Evolutionary conservation across 2,888 invertebrate species (phyloP).

Genomic region (Hypena proboscidalis): DNA sequence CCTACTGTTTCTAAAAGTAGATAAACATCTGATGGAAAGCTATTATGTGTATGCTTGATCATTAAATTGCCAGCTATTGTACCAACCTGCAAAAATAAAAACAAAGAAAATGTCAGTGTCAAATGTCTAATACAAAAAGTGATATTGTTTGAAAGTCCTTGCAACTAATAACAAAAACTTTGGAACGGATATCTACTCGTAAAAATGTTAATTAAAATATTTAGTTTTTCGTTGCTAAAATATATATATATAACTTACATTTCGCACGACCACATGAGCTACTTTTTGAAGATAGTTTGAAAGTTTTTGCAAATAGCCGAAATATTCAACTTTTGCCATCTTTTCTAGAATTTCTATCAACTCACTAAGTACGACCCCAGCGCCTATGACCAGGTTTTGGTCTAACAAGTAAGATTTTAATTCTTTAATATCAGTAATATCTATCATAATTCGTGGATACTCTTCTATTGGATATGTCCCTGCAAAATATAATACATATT

Average conservation of each 20-base stretch:
- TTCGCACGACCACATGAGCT: conserved; percentile 89
- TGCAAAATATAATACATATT: conserved; percentile 31
- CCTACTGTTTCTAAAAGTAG: conserved; percentile 70
- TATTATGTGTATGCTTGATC: conserved; percentile 87
- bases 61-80: conserved; percentile 89
- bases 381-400: conserved; percentile 81
- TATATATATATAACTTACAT: conserved; percentile 74
- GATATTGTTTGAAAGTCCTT: too few species aligned
- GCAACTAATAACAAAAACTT: too few species aligned
- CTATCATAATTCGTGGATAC: conserved; percentile 80
- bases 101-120: too few species aligned
- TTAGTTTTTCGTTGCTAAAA: too few species aligned
- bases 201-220: too few species aligned
- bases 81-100: conserved; percentile 68
- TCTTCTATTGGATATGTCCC: conserved; percentile 65
- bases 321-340: conserved; percentile 62
- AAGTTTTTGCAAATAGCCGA: conserved; percentile 84
- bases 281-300: conserved; percentile 87
- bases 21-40: conserved; percentile 89
- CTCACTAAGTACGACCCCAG: conserved; percentile 80
- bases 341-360: conserved; percentile 72
- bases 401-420: conserved; percentile 71
- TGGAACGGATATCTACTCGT: too few species aligned
- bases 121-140: too few species aligned
- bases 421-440: conserved; percentile 84